These are phyloP conservation scores for Leptothorax acervorum DNA, from an alignment of 2,888 invertebrate genomes.

Conservation along the genomic window DNA sequence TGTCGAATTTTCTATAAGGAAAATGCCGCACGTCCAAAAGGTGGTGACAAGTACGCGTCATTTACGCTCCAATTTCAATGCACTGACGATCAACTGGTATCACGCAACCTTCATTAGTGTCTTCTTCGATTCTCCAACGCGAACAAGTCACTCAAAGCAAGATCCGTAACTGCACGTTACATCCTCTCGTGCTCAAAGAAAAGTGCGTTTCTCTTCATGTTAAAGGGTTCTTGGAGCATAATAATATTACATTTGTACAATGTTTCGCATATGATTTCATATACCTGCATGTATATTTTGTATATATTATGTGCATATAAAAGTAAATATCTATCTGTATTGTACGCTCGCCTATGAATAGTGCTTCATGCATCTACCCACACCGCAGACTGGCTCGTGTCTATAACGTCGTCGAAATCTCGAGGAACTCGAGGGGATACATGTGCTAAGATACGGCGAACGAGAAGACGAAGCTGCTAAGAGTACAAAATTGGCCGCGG, in stretches of 20 bases:
- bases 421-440: neutral
- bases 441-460: neutral
- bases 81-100: slow-evolving; percentile 57
- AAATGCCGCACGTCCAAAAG: slow-evolving; percentile 9
- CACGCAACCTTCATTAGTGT: slow-evolving; percentile 72
- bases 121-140: slow-evolving; percentile 59
- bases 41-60: slow-evolving; percentile 4
- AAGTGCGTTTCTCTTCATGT: neutral
- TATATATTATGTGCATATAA: too few species aligned
- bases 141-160: slow-evolving; percentile 63
- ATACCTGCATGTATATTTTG: neutral
- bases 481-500: slow-evolving; percentile 65
- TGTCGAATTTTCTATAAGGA: slow-evolving; percentile 46
- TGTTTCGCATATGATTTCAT: neutral
- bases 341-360: neutral
- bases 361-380: neutral
- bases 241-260: neutral
- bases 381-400: neutral
- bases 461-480: slow-evolving; percentile 13
- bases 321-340: too few species aligned
- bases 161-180: neutral
- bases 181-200: neutral
- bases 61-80: slow-evolving; percentile 43
- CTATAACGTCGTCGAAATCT: neutral
- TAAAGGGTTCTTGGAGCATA: neutral